Evolutionary conservation across 53 echinoderm and acorn worm species (phyloP).

Genomic region (Zoroaster sp.): DNA sequence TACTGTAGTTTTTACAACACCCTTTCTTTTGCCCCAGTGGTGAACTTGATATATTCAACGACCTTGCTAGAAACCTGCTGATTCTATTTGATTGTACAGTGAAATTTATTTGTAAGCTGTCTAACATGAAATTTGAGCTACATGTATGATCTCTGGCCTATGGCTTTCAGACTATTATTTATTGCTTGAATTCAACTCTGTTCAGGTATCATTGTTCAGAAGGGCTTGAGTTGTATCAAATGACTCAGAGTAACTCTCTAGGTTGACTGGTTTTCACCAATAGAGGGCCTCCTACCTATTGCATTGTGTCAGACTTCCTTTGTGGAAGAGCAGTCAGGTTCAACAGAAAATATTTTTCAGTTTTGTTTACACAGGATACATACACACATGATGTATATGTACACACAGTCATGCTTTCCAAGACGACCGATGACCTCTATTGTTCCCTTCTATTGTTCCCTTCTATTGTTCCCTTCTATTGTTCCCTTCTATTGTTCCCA

Average conservation of each 20-base stretch:
- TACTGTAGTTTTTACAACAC: background rate
- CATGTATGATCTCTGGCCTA: conserved; percentile 5
- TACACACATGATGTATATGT: too few species aligned
- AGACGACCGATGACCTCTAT: too few species aligned
- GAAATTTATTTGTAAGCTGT: background rate
- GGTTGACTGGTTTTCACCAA: background rate
- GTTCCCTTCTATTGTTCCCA: too few species aligned
- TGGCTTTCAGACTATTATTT: background rate
- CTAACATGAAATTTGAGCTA: background rate
- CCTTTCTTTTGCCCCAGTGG: background rate
- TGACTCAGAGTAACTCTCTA: background rate
- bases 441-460: too few species aligned
- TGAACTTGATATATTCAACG: background rate
- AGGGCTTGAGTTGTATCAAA: background rate
- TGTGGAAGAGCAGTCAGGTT: background rate
- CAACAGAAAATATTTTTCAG: background rate
- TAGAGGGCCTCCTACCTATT: conserved; percentile 40
- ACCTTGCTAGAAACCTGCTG: background rate
- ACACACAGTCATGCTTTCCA: too few species aligned
- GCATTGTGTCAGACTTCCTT: background rate
- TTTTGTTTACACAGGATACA: background rate
- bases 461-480: too few species aligned
- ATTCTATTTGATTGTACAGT: background rate
- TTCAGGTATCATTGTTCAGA: background rate
- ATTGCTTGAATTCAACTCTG: conserved; percentile 1